Conservation (phyloP, 1,140 invertebrate species). For the Drosophila pseudoananassae region DNA sequence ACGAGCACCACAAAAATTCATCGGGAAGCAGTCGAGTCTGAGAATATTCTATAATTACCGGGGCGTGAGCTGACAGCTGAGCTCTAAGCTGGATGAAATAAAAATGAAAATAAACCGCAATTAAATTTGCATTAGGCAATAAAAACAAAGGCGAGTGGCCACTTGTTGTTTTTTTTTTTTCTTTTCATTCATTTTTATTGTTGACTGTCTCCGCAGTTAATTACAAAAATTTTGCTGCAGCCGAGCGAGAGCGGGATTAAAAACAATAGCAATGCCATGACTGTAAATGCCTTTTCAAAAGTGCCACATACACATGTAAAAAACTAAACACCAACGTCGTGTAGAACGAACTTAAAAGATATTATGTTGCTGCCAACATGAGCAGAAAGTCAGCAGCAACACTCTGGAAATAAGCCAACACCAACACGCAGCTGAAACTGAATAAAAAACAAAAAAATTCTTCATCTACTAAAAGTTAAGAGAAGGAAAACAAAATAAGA, state of each 20-base stretch:
- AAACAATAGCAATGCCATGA: constrained; percentile 32
- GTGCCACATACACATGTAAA: constrained; percentile 39
- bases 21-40: constrained; percentile 19
- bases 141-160: constrained; percentile 27
- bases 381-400: constrained; percentile 35
- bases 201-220: constrained; percentile 28
- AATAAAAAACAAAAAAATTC: constrained; percentile 30
- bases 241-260: constrained; percentile 21
- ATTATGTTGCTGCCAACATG: constrained; percentile 62
- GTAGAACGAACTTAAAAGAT: constrained; percentile 36
- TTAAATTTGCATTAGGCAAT: constrained; percentile 56
- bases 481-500: constrained; percentile 37
- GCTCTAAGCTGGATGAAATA: not conserved
- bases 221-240: constrained; percentile 36
- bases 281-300: constrained; percentile 41
- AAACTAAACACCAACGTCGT: constrained; percentile 1
- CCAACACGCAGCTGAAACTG: constrained; percentile 12
- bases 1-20: constrained; percentile 36
- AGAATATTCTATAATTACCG: constrained; percentile 19
- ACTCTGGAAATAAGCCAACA: constrained; percentile 33
- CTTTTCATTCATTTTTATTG: not conserved
- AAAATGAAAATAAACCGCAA: constrained; percentile 43
- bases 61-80: constrained; percentile 32
- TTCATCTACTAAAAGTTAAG: constrained; percentile 26
- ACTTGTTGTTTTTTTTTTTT: constrained; percentile 20